A percentile compares a stretch with the other conserved stretches of the same genome.
These are phyloP conservation scores for Microplitis demolitor DNA, from an alignment of 1,140 invertebrate species.

Conservation along the genomic window DNA sequence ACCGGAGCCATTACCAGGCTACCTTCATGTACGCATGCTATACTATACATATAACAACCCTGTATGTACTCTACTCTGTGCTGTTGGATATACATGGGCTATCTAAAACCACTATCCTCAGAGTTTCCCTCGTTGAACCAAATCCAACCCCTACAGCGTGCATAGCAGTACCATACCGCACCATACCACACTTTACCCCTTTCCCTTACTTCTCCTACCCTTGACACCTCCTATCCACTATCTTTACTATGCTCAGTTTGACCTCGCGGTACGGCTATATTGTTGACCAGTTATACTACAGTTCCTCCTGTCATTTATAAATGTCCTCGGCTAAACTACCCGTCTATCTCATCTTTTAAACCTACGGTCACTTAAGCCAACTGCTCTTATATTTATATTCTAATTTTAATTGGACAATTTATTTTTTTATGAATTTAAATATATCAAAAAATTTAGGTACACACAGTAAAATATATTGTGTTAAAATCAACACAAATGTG, in stretches of 20 bases:
- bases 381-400: too few species aligned
- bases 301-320: constrained; percentile 58
- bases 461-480: too few species aligned
- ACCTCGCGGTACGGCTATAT: constrained; percentile 29
- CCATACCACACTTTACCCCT: constrained; percentile 33
- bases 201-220: too few species aligned
- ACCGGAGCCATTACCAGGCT: constrained; percentile 58
- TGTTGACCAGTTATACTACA: constrained; percentile 52
- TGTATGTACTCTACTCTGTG: constrained; percentile 10
- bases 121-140: constrained; percentile 43
- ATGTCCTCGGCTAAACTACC: constrained; percentile 58
- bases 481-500: background rate
- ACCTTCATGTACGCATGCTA: constrained; percentile 46
- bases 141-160: constrained; percentile 15
- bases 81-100: constrained; percentile 16
- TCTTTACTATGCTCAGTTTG: background rate
- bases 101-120: constrained; percentile 55
- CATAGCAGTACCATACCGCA: constrained; percentile 27
- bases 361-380: too few species aligned
- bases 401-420: too few species aligned
- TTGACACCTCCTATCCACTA: constrained; percentile 29
- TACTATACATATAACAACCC: constrained; percentile 9
- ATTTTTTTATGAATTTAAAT: too few species aligned
- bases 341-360: constrained; percentile 44
- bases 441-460: too few species aligned